Percentiles rank a stretch among this genome's conserved stretches.
These are phyloP conservation scores for Chiloscyllium plagiosum DNA, from an alignment of 2,113 vertebrate species.

Conservation along the genomic window DNA sequence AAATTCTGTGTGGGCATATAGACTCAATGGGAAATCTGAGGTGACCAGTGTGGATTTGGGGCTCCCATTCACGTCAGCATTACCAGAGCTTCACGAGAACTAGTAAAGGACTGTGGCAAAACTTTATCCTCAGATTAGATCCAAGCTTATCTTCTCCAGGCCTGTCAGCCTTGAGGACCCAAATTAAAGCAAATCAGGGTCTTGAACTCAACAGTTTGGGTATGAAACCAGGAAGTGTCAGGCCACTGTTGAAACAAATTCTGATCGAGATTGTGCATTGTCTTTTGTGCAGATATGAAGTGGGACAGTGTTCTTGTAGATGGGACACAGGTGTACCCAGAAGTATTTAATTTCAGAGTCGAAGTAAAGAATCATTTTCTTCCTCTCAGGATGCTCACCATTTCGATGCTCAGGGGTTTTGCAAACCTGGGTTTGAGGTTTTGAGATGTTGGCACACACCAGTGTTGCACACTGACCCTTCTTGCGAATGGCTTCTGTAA, in stretches of 20 bases:
- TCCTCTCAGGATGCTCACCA: background rate
- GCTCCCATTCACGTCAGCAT: background rate
- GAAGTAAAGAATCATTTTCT: background rate
- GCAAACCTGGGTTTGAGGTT: background rate
- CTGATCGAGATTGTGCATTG: too few relatives aligned
- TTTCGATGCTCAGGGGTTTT: constrained; percentile 14
- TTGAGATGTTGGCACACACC: background rate
- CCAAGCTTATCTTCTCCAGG: background rate
- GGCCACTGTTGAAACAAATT: background rate
- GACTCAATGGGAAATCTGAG: background rate
- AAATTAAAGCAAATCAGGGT: background rate
- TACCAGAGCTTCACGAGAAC: background rate
- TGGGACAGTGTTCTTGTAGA: background rate
- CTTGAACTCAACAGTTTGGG: background rate
- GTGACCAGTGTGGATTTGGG: background rate
- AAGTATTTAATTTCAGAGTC: background rate
- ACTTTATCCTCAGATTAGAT: background rate
- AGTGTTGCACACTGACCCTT: background rate
- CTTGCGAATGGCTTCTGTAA: background rate
- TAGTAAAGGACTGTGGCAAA: background rate
- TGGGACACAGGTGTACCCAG: background rate
- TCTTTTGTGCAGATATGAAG: background rate
- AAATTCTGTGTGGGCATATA: background rate
- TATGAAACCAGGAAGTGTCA: background rate
- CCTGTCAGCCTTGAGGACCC: background rate